phyloP scores from a whole-genome alignment of 2,888 invertebrate genomes.

The Scaptomyza reducta region DNA sequence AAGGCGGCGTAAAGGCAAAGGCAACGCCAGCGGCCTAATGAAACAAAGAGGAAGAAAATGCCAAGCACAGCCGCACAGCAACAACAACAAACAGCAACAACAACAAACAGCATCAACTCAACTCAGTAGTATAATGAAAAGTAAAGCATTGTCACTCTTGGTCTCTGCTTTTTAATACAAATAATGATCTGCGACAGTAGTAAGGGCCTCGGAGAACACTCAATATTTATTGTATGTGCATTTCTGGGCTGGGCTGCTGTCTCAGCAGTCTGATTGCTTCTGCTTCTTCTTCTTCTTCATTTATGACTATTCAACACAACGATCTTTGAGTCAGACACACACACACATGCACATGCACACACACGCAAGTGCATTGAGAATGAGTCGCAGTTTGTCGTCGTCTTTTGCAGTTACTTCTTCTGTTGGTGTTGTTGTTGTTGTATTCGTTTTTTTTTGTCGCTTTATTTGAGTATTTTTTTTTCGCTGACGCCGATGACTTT shows the following conservation, averaged over 20 bases:
- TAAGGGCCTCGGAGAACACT: slow-evolving; percentile 30
- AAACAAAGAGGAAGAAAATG: slow-evolving; percentile 65
- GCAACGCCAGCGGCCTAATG: slow-evolving; percentile 44
- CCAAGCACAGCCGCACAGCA: slow-evolving; percentile 34
- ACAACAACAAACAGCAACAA: background rate
- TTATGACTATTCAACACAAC: slow-evolving; percentile 10
- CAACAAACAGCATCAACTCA: slow-evolving; percentile 1
- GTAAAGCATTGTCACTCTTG: slow-evolving; percentile 28
- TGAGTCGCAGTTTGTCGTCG: slow-evolving; percentile 37
- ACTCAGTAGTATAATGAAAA: slow-evolving; percentile 39
- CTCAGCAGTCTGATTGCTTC: slow-evolving; percentile 12
- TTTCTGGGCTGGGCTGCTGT: slow-evolving; percentile 33
- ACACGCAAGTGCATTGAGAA: slow-evolving; percentile 56
- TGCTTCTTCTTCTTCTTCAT: slow-evolving; percentile 15
- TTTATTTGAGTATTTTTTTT: slow-evolving; percentile 32
- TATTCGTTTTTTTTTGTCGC: slow-evolving; percentile 5
- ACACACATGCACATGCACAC: slow-evolving; percentile 9
- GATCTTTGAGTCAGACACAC: slow-evolving; percentile 52
- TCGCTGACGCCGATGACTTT: slow-evolving; percentile 60
- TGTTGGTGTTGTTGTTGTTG: slow-evolving; percentile 27
- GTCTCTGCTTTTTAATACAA: slow-evolving; percentile 30
- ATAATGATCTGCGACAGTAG: slow-evolving; percentile 25
- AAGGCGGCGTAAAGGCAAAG: slow-evolving; percentile 33
- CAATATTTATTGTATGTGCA: slow-evolving; percentile 26
- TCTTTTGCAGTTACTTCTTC: slow-evolving; percentile 28